Percentiles rank a stretch among this genome's conserved stretches.
phyloP scores from a whole-genome alignment of 2,888 invertebrate genomes.

The Epinotia ramella region DNA sequence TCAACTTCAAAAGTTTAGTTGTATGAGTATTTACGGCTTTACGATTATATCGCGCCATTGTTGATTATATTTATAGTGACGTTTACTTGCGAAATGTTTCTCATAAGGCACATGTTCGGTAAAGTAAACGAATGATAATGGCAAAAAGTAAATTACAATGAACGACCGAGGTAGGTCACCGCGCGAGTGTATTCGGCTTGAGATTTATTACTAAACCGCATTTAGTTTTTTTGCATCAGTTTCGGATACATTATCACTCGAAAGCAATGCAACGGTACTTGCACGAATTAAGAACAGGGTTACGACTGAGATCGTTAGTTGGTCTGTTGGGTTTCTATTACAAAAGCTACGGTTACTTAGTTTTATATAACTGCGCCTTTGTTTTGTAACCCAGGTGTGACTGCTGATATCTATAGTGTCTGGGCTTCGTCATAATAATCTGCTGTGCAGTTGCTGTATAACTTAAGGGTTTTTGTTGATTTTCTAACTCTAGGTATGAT shows the following conservation, averaged over 20 bases:
- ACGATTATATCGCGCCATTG: conserved; percentile 6
- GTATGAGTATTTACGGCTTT: conserved; percentile 9
- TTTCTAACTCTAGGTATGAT: not conserved
- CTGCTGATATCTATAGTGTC: not conserved
- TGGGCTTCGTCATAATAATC: conserved; percentile 7
- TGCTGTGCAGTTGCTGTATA: not conserved
- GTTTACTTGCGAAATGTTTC: conserved; percentile 27
- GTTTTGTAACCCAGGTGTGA: conserved; percentile 28
- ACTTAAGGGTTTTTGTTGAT: not conserved
- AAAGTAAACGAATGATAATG: conserved; percentile 35
- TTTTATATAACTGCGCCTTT: conserved; percentile 43
- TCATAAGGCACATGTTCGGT: conserved; percentile 25
- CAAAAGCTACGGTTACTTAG: conserved; percentile 32
- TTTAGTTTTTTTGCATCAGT: conserved; percentile 56
- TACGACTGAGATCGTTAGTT: conserved; percentile 31
- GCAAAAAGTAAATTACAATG: conserved; percentile 52
- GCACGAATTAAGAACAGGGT: conserved; percentile 23
- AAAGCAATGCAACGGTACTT: conserved; percentile 21
- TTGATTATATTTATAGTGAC: conserved; percentile 34
- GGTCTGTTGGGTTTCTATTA: conserved; percentile 44
- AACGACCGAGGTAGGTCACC: conserved; percentile 60
- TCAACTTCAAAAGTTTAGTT: conserved; percentile 17
- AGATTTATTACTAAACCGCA: conserved; percentile 75
- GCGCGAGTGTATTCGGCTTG: conserved; percentile 67
- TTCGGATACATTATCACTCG: conserved; percentile 38